Evolutionary conservation across 1,140 invertebrate species (phyloP).

Genomic region (Lepidurus couesii): DNA sequence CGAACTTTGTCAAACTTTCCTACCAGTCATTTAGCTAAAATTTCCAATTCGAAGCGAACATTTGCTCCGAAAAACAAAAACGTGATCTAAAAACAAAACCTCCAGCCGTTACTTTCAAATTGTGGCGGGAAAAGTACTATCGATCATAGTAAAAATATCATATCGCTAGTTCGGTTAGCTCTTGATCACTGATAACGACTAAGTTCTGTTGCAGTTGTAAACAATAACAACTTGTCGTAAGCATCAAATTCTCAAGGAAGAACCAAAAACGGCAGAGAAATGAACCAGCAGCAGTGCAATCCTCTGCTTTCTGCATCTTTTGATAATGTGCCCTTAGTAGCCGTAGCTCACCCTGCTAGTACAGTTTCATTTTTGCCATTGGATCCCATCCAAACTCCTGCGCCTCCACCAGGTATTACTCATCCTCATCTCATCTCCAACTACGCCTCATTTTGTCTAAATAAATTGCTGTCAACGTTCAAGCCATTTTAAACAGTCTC

Average conservation of each 20-base stretch:
- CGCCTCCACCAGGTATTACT: neutral
- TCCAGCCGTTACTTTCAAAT: neutral
- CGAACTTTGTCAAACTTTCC: neutral
- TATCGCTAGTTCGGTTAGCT: neutral
- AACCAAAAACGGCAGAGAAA: neutral
- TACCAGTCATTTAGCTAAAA: neutral
- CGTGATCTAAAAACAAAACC: neutral
- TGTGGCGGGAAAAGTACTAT: neutral
- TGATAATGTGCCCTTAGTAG: neutral
- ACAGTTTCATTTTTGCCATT: neutral
- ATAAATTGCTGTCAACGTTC: neutral
- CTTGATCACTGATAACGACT: neutral
- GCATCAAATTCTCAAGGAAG: neutral
- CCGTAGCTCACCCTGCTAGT: neutral
- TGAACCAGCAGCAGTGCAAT: neutral
- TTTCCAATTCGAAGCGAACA: too few relatives aligned
- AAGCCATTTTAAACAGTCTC: too few relatives aligned
- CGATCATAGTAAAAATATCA: neutral
- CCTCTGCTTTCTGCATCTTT: neutral
- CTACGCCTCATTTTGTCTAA: neutral
- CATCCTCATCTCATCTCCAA: neutral
- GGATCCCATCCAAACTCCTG: neutral
- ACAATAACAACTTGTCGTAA: constrained; percentile 4
- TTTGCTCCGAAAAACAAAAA: too few relatives aligned
- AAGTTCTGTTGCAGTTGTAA: neutral